phyloP scores from a whole-genome alignment of 2,888 invertebrate species.

The Odontothrips loti region DNA sequence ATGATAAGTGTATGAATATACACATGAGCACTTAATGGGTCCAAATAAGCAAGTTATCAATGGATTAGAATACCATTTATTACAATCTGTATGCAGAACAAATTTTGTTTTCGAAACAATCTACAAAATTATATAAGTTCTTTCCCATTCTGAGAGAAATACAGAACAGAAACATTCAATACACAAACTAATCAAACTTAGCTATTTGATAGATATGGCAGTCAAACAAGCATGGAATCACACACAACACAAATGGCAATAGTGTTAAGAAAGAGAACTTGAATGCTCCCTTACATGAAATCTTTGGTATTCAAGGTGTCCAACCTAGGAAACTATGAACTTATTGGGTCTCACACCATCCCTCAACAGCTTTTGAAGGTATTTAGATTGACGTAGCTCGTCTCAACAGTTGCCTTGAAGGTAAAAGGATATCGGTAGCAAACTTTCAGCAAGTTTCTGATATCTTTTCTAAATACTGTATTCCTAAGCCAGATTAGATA shows the following conservation, averaged over 20 bases:
- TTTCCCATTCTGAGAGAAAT: background rate
- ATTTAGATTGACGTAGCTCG: background rate
- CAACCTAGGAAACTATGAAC: background rate
- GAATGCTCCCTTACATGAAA: background rate
- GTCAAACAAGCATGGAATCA: constrained; percentile 23
- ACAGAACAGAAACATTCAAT: background rate
- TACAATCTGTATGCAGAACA: too few species aligned
- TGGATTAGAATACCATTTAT: too few species aligned
- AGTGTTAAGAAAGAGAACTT: background rate
- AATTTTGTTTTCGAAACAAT: background rate
- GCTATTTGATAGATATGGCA: constrained; percentile 18
- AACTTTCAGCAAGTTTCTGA: too few species aligned
- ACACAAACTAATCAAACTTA: constrained; percentile 3
- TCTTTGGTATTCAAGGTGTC: constrained; percentile 13
- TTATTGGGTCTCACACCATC: background rate
- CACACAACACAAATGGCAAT: background rate
- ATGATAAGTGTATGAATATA: too few species aligned
- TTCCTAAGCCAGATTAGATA: too few species aligned
- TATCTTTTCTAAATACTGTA: too few species aligned
- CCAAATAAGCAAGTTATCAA: too few species aligned
- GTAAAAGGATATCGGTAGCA: too few species aligned
- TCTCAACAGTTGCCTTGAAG: too few species aligned
- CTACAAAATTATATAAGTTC: background rate
- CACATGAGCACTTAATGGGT: too few species aligned
- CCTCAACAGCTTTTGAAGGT: background rate